Base-by-base conservation (phyloP, 2,113 vertebrate species). In the Menura novaehollandiae region DNA sequence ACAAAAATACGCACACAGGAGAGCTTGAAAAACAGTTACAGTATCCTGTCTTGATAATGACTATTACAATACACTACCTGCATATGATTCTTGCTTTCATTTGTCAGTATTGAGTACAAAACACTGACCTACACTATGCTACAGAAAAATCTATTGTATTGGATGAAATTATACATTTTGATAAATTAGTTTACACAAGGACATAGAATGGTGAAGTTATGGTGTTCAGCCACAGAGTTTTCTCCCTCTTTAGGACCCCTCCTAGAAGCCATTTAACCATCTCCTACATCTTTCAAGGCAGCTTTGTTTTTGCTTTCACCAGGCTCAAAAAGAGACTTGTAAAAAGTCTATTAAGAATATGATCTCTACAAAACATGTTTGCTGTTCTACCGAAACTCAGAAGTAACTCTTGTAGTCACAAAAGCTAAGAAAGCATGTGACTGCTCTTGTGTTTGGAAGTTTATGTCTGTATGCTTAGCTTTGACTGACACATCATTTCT, bases 401-500 rank as follows among this genome's bases (percentile, higher is more conserved):
- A 92, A 87, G 58, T 69, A 95, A 90, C 39, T 15, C 10, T 33
- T 62, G 49, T 95, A 95, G 77, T 67, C 80, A 81, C 37, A 93
- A 91, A 95, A 94, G 64, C 82, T 91, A 76, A 84, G 78, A 91
- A 82, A 97, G 85, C 74, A 95, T 35, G 64, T 78, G 64, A 58
- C 77, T 91, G 39, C 72, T 89, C 58, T 85, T 95, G 56, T 86
- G 46, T 92, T 95, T 96, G 84, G 88, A 97, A 91, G 94, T 89
- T 96, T 94, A 62, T 82, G 74, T 86, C 87, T 96, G 46, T 90
- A 92, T 97, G 91, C 85, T 96, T 96, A 95, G 86, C 64, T 97
- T 97, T 98, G 98, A 98, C 93, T 98, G 98, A 98, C 98, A 98
- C 96, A 93, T 98, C 97, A 98, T 98, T 98, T 99, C 97, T 97